phyloP scores from a whole-genome alignment of 2,797 vertebrate genomes.

The Euphonia xanthogaster region DNA sequence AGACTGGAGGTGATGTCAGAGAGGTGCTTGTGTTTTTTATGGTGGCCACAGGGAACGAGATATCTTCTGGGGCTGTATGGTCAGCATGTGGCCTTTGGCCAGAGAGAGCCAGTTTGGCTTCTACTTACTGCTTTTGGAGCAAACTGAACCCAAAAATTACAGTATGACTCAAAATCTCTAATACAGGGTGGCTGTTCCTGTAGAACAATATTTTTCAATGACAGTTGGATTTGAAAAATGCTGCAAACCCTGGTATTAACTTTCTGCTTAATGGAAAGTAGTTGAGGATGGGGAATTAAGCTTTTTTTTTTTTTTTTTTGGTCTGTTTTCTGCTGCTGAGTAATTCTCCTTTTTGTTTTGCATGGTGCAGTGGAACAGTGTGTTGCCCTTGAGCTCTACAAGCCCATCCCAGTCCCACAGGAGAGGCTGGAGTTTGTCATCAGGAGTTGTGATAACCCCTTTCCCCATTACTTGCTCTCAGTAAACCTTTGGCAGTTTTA shows the following conservation, averaged over 20 bases:
- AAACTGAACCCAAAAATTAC: neutral
- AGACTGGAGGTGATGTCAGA: conserved; percentile 4
- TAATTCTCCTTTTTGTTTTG: neutral
- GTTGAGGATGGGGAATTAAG: neutral
- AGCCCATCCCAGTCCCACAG: neutral
- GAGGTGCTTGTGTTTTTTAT: neutral
- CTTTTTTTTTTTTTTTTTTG: neutral
- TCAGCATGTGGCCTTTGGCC: neutral
- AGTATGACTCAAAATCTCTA: neutral
- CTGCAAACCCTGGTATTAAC: conserved; percentile 5
- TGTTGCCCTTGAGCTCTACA: neutral
- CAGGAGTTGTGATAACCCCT: neutral
- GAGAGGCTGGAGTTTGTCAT: neutral
- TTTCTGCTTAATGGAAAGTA: conserved; percentile 15
- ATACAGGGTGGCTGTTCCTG: neutral
- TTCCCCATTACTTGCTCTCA: neutral
- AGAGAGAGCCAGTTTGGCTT: conserved; percentile 20
- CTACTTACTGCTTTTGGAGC: neutral
- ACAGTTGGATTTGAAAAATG: neutral
- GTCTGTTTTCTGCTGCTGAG: neutral
- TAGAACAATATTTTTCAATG: neutral
- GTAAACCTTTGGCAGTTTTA: neutral
- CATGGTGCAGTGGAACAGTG: neutral
- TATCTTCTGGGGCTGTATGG: neutral
- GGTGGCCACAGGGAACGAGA: neutral